Evolutionary conservation across 2,797 vertebrate genomes (phyloP).

Genomic region (Thamnophis elegans): DNA sequence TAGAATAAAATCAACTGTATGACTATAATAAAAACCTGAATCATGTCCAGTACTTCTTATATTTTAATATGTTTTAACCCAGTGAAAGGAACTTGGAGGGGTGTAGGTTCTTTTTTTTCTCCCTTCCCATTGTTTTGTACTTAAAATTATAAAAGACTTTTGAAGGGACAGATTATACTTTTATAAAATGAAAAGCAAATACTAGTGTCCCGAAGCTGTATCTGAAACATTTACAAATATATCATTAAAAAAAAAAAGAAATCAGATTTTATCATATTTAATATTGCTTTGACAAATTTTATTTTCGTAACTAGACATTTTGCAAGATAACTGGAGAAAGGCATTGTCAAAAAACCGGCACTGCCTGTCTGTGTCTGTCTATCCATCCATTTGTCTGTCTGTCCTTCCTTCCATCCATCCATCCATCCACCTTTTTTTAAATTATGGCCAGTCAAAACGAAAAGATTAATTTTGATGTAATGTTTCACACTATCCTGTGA

Average conservation of each 20-base stretch:
- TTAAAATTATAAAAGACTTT: not conserved
- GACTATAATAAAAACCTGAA: constrained; percentile 1
- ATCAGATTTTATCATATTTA: not conserved
- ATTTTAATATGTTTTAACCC: constrained; percentile 15
- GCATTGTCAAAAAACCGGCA: not conserved
- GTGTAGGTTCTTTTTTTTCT: constrained; percentile 20
- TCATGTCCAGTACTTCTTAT: constrained; percentile 12
- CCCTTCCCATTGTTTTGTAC: not conserved
- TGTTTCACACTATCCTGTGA: not conserved
- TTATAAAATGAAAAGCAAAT: not conserved
- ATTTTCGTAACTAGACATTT: not conserved
- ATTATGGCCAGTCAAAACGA: not conserved
- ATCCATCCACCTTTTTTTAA: not conserved
- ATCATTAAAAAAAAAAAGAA: not conserved
- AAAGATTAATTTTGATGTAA: not conserved
- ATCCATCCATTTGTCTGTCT: not conserved
- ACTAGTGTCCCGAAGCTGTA: not conserved
- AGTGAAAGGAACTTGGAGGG: not conserved
- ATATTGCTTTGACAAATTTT: not conserved
- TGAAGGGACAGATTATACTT: not conserved
- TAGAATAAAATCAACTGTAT: constrained; percentile 11
- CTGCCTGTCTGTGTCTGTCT: not conserved
- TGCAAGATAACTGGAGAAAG: not conserved
- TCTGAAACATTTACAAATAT: not conserved
- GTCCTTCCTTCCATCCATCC: no score